Evolutionary conservation across 2,113 vertebrate species (phyloP).

Genomic region (Anguilla rostrata): DNA sequence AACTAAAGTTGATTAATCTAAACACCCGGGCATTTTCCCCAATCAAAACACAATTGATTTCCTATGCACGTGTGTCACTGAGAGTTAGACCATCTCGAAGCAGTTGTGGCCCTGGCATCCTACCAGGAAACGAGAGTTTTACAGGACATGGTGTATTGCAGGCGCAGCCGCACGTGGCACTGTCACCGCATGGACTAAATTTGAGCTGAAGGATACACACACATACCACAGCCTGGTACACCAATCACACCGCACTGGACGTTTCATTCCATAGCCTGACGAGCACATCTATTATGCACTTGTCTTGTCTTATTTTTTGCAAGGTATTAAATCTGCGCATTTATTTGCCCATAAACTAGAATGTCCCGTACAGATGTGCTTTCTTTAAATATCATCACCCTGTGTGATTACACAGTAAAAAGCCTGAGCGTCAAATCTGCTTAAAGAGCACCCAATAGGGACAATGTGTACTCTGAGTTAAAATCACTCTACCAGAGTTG

Average conservation of each 20-base stretch:
- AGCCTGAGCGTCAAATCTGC: too few species aligned
- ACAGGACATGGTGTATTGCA: background rate
- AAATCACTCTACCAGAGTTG: too few species aligned
- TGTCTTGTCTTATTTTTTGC: too few species aligned
- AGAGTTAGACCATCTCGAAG: background rate
- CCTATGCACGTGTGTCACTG: background rate
- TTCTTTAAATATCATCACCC: background rate
- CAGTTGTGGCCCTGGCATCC: background rate
- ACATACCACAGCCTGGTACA: too few species aligned
- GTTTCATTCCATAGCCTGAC: too few species aligned
- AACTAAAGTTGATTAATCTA: background rate
- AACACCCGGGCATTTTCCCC: background rate
- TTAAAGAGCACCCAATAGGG: too few species aligned
- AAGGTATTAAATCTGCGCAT: background rate
- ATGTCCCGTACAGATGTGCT: background rate
- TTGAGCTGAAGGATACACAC: too few species aligned
- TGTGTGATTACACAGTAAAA: too few species aligned
- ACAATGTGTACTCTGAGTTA: too few species aligned
- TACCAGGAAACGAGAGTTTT: background rate
- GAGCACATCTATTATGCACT: too few species aligned
- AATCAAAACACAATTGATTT: constrained; percentile 5
- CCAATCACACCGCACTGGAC: too few species aligned
- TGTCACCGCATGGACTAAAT: too few species aligned
- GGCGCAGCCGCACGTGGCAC: background rate
- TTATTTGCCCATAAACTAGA: background rate